Percentiles rank a stretch among this genome's conserved stretches.
phyloP scores from a whole-genome alignment of 2,113 vertebrate genomes.

The Mellivora capensis region DNA sequence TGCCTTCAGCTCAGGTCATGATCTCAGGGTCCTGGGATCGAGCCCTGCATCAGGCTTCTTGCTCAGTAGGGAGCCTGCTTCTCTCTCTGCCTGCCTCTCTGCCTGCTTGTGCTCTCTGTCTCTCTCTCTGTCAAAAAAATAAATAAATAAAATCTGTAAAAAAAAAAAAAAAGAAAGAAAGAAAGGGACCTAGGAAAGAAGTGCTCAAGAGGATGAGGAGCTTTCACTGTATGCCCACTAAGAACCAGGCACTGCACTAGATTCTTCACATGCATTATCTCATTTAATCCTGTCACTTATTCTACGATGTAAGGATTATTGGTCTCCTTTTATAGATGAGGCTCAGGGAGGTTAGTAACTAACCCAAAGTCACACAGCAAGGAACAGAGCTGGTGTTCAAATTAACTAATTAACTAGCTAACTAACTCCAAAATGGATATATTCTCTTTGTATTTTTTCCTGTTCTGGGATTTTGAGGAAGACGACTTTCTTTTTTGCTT shows the following conservation, averaged over 20 bases:
- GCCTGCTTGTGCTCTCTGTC: no score
- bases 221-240: not conserved
- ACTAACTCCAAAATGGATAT: not conserved
- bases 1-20: no score
- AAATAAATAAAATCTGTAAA: no score
- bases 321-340: not conserved
- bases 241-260: not conserved
- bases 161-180: no score
- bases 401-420: not conserved
- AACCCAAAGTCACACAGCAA: not conserved
- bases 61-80: no score
- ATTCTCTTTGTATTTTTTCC: not conserved
- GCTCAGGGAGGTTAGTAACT: constrained; percentile 23
- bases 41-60: no score
- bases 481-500: not conserved
- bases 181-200: not conserved
- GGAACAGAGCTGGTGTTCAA: not conserved
- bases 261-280: not conserved
- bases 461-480: not conserved
- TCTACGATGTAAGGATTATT: not conserved
- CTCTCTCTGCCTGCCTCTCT: no score
- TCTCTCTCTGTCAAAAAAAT: no score
- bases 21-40: no score
- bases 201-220: not conserved
- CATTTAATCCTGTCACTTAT: not conserved